Evolutionary conservation across 2,797 vertebrate genomes (phyloP).

Genomic region (Acanthopagrus latus): DNA sequence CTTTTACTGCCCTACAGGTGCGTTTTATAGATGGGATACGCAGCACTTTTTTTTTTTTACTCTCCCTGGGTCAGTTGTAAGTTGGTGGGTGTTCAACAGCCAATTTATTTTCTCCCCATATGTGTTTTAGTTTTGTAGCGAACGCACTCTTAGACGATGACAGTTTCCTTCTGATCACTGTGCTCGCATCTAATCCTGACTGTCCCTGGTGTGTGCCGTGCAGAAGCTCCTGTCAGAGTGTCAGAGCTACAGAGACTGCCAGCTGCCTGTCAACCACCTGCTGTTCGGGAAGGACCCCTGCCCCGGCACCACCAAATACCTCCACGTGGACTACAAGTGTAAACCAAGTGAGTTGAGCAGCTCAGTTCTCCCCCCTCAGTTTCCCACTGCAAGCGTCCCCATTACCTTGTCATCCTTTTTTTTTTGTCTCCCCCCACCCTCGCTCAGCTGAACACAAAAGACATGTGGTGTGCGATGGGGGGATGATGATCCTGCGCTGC

Average conservation of each 20-base stretch:
- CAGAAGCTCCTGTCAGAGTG: slow-evolving; percentile 98
- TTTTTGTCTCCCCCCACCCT: background rate
- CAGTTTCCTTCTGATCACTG: slow-evolving; percentile 23
- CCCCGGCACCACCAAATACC: slow-evolving; percentile 94
- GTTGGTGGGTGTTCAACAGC: background rate
- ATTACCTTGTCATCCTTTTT: background rate
- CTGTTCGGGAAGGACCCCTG: slow-evolving; percentile 96
- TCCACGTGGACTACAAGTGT: slow-evolving; percentile 97
- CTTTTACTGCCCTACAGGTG: slow-evolving; percentile 95
- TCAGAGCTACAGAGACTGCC: slow-evolving; percentile 94
- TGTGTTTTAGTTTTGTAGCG: background rate
- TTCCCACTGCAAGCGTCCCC: slow-evolving; percentile 2
- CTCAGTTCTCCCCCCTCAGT: background rate
- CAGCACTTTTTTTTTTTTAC: slow-evolving; percentile 15
- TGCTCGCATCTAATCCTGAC: background rate
- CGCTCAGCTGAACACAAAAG: slow-evolving; percentile 92
- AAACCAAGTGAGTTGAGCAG: slow-evolving; percentile 93
- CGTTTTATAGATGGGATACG: slow-evolving; percentile 13
- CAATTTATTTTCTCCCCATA: slow-evolving; percentile 17
- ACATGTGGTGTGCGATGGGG: slow-evolving; percentile 91
- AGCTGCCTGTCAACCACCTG: slow-evolving; percentile 93
- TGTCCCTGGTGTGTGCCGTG: slow-evolving; percentile 17
- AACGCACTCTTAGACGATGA: background rate
- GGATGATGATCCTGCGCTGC: slow-evolving; percentile 91
- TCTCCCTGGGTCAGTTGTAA: slow-evolving; percentile 7